phyloP scores from a whole-genome alignment of 1,140 invertebrate genomes.

The Solenopsis invicta region DNA sequence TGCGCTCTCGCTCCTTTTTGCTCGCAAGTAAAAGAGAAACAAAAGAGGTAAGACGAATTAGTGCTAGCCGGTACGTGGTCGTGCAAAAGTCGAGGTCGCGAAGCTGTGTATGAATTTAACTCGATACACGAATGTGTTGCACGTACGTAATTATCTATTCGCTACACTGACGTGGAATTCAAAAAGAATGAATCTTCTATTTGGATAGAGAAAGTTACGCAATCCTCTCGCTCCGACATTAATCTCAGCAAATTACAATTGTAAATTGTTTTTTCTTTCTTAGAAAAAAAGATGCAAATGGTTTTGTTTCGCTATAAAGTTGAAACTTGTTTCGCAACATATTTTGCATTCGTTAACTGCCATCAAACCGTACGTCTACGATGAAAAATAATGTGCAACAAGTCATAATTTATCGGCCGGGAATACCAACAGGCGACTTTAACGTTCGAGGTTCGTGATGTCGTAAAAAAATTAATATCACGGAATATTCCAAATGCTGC shows the following conservation, averaged over 20 bases:
- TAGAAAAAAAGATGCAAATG: not conserved
- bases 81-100: conserved; percentile 32
- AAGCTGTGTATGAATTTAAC: conserved; percentile 62
- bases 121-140: conserved; percentile 28
- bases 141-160: conserved; percentile 68
- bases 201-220: not conserved
- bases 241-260: not conserved
- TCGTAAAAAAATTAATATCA: not conserved
- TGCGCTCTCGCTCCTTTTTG: conserved; percentile 7
- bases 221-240: not conserved
- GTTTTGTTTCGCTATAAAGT: not conserved
- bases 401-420: not conserved
- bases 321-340: not conserved
- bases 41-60: conserved; percentile 54
- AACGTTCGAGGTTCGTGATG: not conserved
- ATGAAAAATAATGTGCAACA: not conserved
- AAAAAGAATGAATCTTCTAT: not conserved
- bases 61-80: conserved; percentile 30
- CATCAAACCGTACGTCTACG: no score
- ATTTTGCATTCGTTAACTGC: not conserved
- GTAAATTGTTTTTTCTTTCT: not conserved
- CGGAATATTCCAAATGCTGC: not conserved
- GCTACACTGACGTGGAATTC: not conserved
- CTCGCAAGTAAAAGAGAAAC: not conserved
- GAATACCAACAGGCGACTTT: not conserved